Evolutionary conservation across 2,113 vertebrate species (phyloP).

Genomic region (Cervus canadensis): DNA sequence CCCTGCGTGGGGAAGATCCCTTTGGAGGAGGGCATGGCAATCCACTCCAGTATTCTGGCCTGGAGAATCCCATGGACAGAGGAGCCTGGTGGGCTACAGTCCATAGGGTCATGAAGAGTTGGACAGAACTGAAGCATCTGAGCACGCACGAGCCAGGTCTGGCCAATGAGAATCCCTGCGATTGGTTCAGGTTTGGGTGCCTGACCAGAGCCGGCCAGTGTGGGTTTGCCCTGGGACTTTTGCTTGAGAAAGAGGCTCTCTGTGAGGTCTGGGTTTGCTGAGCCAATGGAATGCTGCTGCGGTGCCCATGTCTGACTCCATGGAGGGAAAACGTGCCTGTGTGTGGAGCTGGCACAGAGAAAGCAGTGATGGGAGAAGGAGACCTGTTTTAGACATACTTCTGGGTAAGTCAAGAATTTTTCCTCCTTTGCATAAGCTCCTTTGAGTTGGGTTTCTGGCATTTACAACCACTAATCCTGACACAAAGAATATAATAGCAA

Average conservation of each 20-base stretch:
- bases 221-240: not conserved
- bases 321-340: fast-evolving
- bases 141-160: not conserved
- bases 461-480: not conserved
- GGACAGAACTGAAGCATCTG: not conserved
- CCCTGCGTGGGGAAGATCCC: not conserved
- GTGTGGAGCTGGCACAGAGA: not conserved
- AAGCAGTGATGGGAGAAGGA: not conserved
- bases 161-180: not conserved
- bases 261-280: not conserved
- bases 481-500: not conserved
- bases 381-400: not conserved
- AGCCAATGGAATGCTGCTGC: fast-evolving
- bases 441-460: not conserved
- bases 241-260: not conserved
- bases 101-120: not conserved
- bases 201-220: not conserved
- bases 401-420: not conserved
- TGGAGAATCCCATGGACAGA: not conserved
- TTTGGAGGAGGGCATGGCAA: not conserved
- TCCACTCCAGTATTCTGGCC: not conserved
- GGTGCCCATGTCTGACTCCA: not conserved
- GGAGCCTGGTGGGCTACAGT: not conserved
- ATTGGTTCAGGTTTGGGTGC: not conserved
- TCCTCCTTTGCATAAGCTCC: not conserved